phyloP scores from a whole-genome alignment of 1,140 invertebrate genomes.

The Choristoneura fumiferana region DNA sequence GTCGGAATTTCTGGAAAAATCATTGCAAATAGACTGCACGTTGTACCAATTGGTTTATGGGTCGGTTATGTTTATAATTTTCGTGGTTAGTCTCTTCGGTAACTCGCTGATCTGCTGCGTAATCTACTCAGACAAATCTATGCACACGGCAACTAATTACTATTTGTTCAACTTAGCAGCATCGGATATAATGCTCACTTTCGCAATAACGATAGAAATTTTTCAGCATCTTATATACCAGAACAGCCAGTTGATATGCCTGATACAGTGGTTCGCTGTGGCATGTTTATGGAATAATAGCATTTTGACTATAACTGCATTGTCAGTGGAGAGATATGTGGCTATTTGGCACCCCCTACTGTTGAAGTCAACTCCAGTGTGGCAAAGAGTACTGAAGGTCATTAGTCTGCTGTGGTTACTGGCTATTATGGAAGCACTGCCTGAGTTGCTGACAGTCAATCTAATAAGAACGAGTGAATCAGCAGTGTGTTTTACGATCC shows the following conservation, averaged over 20 bases:
- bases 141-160: conserved; percentile 9
- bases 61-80: neutral
- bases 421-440: neutral
- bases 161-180: conserved; percentile 8
- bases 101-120: neutral
- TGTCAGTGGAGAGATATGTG: neutral
- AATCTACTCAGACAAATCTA: neutral
- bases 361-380: neutral
- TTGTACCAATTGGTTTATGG: neutral
- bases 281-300: neutral
- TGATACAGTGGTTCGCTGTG: neutral
- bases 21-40: neutral
- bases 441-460: neutral
- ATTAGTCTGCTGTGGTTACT: neutral
- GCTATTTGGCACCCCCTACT: neutral
- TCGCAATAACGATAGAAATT: neutral
- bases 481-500: neutral
- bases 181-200: neutral
- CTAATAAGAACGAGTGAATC: neutral
- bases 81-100: neutral
- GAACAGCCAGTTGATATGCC: neutral
- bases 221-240: neutral
- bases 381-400: conserved; percentile 5
- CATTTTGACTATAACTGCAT: neutral
- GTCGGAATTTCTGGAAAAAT: neutral